phyloP scores from a whole-genome alignment of 2,888 invertebrate species.

The Timandra comae region DNA sequence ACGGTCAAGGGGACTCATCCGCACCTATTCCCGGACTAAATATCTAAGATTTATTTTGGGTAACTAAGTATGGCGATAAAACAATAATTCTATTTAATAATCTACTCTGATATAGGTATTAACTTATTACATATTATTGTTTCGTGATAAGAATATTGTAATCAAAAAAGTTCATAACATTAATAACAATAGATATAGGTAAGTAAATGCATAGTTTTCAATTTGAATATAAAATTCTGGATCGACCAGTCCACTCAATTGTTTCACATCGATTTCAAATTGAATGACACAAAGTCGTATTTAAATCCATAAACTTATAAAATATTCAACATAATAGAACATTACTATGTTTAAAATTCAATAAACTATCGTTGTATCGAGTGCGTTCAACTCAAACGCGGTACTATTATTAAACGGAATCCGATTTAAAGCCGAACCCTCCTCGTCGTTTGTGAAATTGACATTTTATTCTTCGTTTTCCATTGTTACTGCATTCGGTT shows the following conservation, averaged over 20 bases:
- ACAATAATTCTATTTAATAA: too few relatives aligned
- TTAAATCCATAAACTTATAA: slow-evolving; percentile 4
- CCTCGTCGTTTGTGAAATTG: slow-evolving; percentile 76
- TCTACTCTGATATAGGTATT: too few relatives aligned
- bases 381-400: slow-evolving; percentile 72
- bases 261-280: neutral
- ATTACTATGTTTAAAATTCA: slow-evolving; percentile 47
- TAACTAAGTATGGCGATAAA: slow-evolving; percentile 4
- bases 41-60: slow-evolving; percentile 60
- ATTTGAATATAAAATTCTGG: neutral
- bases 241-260: neutral
- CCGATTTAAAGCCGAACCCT: slow-evolving; percentile 75
- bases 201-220: too few relatives aligned
- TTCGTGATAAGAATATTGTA: too few relatives aligned
- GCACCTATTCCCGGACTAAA: slow-evolving; percentile 60
- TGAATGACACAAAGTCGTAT: neutral
- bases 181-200: too few relatives aligned
- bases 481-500: slow-evolving; percentile 72
- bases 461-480: slow-evolving; percentile 76
- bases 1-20: slow-evolving; percentile 56
- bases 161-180: too few relatives aligned
- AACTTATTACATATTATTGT: too few relatives aligned
- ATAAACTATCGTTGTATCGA: slow-evolving; percentile 69
- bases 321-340: slow-evolving; percentile 5
- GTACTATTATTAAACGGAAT: slow-evolving; percentile 75